Evolutionary conservation across 2,113 vertebrate genomes (phyloP), one percentile per base, ranked within the genome.

Genomic region (Thymallus thymallus): DNA sequence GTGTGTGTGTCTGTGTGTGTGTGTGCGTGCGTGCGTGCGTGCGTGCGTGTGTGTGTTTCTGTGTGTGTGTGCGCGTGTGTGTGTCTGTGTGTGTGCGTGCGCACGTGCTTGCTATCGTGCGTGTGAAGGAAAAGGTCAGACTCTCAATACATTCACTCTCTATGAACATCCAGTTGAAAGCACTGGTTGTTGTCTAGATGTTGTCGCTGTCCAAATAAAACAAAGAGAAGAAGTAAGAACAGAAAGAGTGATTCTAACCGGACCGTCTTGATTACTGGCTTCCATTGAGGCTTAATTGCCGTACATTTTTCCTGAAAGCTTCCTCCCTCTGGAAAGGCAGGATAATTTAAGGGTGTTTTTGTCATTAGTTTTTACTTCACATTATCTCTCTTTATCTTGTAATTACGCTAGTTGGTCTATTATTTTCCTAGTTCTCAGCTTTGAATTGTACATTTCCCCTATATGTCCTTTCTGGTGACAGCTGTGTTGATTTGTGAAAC

Each of bases 221-320:
- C 64, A 75, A 78, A 74, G 61, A 26, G 35, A 9, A 12, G 35
- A 10, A 41, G 3, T 7, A 41, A 41, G 10, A 41, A 41, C 60
- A 69, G 32, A 45, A 67, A 48, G 71, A 24, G 62, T 48, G 61
- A 78, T 85, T 82, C 73, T 62, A 68, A 32, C 35, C 67, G 64
- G 63, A 58, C 41, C 45, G 12, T 45, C 73, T 81, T 76, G 76
- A 85, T 81, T 81, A 75, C 61, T 10, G 66, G 32, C 72, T 62
- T 63, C 78, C 80, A 61, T 72, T 35, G 51, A 72, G 30, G 76
- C 65, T 41, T 85, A 83, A 83, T 81, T 83, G 76, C 60, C 45
- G 72, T 74, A 24, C 18, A 23, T 30, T 75, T 75, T 55, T 61
- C 62, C 67, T 74, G 13, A 78, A 78, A 68, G 70, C 73, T 72